Base-by-base conservation (phyloP, 2,888 invertebrate genomes). In the Oscheius myriophilus region DNA sequence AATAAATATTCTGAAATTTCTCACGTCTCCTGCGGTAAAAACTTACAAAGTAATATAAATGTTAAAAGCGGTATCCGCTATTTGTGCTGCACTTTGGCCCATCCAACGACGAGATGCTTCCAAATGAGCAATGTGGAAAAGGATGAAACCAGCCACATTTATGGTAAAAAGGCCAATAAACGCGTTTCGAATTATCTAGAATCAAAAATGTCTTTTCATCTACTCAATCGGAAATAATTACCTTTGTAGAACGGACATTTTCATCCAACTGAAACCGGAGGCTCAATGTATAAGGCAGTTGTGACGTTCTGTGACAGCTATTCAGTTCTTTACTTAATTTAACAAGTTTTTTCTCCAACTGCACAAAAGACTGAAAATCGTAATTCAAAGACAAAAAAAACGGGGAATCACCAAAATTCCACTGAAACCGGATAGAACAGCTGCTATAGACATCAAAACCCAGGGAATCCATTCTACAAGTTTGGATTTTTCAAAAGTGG, bases 381-480 rank as follows among this genome's bases (percentile, higher is more conserved):
- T 21, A 11, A 16, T 16, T 26, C 2, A 7, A 1, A 25, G 18
- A 4, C 16, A 12, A 21, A 11, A 18, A 2, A 41, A 3, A 25
- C 39, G 12, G 9, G 4, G 16, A 11, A 39, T n/a, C 41, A 57
- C 39, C n/a, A 57, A n/a, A 39, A 21, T 33, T 41, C 39, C 57
- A 21, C 39, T 39, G 11, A 57, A 14, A 1, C 57, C 57, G 4
- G 41, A 16, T 1, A 57, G 12, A 33, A 33, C 33, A 11, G 57
- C 12, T 16, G 42, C 42, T n/a, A 26, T 6, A 23, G 12, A 54
- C 25, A 39, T 23, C 54, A 54, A 9, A 14, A 14, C 2, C 54
- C 54, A 54, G 16, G 54, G 54, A 54, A 39, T 25, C 54, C 54
- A 54, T n/a, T 54, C 54, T 54, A 14, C 25, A 23, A 52, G 3